phyloP scores from a whole-genome alignment of 2,888 invertebrate species.

The Caenorhabditis sp. region DNA sequence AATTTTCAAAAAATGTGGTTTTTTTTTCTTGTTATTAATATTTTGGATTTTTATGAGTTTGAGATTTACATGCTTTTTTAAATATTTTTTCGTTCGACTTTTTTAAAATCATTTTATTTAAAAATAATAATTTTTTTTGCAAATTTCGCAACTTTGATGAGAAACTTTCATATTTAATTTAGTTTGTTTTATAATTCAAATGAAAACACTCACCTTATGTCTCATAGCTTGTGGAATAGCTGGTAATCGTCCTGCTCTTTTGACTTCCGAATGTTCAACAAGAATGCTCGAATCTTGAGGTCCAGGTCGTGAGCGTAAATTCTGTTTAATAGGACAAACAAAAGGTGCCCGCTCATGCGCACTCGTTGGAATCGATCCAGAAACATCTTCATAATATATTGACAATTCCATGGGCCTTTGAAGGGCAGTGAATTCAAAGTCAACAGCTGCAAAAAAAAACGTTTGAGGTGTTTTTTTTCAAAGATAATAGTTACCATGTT shows the following conservation, averaged over 20 bases:
- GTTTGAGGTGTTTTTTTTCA: background rate
- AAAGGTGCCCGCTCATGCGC: slow-evolving; percentile 28
- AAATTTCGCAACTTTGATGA: background rate
- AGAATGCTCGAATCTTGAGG: slow-evolving; percentile 10
- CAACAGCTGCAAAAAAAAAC: slow-evolving; percentile 12
- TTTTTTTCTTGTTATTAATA: no score
- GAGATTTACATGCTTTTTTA: no score
- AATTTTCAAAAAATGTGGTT: no score
- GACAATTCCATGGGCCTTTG: slow-evolving; percentile 26
- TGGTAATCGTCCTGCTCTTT: slow-evolving; percentile 11
- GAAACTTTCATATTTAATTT: background rate
- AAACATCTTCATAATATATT: slow-evolving; percentile 15
- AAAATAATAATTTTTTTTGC: no score
- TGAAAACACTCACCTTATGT: slow-evolving; percentile 6
- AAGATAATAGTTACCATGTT: background rate
- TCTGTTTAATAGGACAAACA: slow-evolving; percentile 18
- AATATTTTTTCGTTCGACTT: no score
- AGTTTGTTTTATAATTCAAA: background rate
- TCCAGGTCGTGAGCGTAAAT: slow-evolving; percentile 16
- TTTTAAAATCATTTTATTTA: no score
- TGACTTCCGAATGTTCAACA: slow-evolving; percentile 26
- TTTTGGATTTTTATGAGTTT: no score
- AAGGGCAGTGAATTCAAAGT: slow-evolving; percentile 13
- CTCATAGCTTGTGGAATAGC: background rate
- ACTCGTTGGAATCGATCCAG: slow-evolving; percentile 14